Base-by-base conservation (phyloP, 2,797 vertebrate genomes). In the Chromobotia macracanthus region DNA sequence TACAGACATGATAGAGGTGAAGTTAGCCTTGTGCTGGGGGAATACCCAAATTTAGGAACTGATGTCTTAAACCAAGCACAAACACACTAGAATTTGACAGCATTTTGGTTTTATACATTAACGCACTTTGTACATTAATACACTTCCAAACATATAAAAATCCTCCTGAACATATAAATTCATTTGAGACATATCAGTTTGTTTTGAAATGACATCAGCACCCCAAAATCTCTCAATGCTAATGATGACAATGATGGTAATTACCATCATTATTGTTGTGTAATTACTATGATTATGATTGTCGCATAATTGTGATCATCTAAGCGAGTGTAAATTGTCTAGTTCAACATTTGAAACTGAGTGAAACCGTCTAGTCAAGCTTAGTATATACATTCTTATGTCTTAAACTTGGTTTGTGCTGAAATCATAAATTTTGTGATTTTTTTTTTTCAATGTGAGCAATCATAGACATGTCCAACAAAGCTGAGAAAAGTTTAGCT, bases 271-370 rank as follows among this genome's bases (percentile, higher is more conserved):
- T 61, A 38, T 77, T 77, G 53, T 77, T 70, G n/a, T 38, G 55
- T 70, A 77, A 77, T 69, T 77, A 77, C 75, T 77, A 70, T 70
- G 28, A 70, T 77, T 70, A 77, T 69, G 66, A 77, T 69, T 12
- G 16, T n/a, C 63, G 15, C 60, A 48, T 38, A 72, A 77, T 50
- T 76, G 67, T 56, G 28, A 64, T 46, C 19, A 65, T 35, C 63
- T 58, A 21, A 58, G 64, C 5, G 53, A 68, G 41, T 53, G 41
- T 64, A 72, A 82, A 72, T 18, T 53, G 60, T 81, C 50, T 50
- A 23, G 73, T 50, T 55, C 50, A 67, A 56, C 50, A 67, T 67
- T 31, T 64, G 61, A 64, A 38, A 64, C 31, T 38, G 31, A 64
- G 31, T 38, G 28, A 63, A 35, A n/a, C 56, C 5, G 23, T 15